Conservation (phyloP, 2,888 invertebrate genomes). For the Hypercompe scribonia region DNA sequence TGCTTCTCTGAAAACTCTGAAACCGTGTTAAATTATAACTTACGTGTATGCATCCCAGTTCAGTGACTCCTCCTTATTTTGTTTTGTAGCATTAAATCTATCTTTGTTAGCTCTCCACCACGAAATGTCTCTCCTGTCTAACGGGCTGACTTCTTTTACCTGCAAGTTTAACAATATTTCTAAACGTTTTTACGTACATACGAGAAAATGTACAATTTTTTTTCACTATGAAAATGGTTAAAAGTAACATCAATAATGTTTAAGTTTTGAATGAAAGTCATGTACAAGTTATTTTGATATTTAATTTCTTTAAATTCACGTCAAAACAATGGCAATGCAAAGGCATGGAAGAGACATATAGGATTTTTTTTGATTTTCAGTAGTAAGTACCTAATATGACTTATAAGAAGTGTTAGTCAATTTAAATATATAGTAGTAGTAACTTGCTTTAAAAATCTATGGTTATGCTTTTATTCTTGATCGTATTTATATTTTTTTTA, state of each 20-base stretch:
- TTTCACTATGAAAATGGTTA: neutral
- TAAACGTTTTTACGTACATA: neutral
- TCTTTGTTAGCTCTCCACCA: conserved; percentile 69
- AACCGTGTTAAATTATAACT: conserved; percentile 8
- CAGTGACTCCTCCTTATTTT: conserved; percentile 35
- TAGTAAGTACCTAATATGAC: too few relatives aligned
- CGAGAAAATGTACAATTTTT: neutral
- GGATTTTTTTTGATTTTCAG: too few relatives aligned
- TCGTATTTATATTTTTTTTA: too few relatives aligned
- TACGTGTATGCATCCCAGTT: conserved; percentile 69
- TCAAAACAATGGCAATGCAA: neutral
- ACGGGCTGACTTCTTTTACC: conserved; percentile 88
- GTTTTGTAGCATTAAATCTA: conserved; percentile 44
- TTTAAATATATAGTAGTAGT: too few relatives aligned
- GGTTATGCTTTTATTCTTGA: too few relatives aligned
- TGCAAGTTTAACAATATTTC: conserved; percentile 44
- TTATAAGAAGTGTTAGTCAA: too few relatives aligned
- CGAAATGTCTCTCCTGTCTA: conserved; percentile 74
- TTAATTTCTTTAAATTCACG: neutral
- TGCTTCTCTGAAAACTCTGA: neutral
- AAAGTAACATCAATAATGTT: neutral
- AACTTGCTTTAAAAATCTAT: too few relatives aligned
- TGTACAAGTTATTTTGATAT: neutral
- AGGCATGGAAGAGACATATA: too few relatives aligned
- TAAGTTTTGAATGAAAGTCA: neutral